phyloP scores from a whole-genome alignment of 2,113 vertebrate species.

The Sapajus apella region DNA sequence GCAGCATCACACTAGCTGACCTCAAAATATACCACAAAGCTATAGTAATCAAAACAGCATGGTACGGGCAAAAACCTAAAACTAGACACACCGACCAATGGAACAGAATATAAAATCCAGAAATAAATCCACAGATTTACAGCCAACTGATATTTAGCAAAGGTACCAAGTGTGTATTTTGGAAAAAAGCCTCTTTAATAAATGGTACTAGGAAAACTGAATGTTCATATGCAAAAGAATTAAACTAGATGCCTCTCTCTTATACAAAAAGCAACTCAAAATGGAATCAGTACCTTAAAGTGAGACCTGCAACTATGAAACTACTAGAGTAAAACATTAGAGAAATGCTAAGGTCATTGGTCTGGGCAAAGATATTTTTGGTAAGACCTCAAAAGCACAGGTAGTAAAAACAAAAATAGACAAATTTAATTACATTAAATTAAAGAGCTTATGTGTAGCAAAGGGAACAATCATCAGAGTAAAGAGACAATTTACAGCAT shows the following conservation, averaged over 20 bases:
- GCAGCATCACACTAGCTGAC: neutral
- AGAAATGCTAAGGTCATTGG: neutral
- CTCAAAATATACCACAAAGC: neutral
- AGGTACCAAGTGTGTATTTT: neutral
- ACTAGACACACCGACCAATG: neutral
- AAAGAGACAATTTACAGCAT: neutral
- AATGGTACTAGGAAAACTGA: neutral
- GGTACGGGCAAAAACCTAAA: neutral
- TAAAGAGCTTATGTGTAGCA: neutral
- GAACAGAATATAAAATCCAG: neutral
- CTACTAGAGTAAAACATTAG: neutral
- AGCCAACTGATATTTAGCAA: neutral
- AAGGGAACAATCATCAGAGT: neutral
- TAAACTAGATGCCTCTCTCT: neutral
- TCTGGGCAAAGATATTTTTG: neutral
- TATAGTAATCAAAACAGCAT: neutral
- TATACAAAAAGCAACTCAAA: neutral
- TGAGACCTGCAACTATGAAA: neutral
- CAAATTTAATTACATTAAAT: neutral
- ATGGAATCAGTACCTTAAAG: neutral
- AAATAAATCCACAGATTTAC: neutral
- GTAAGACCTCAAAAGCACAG: neutral
- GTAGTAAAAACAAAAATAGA: neutral
- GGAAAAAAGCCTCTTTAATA: neutral
- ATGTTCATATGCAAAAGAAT: neutral